A percentile compares a stretch with the other conserved stretches of the same genome.
Evolutionary conservation across 2,113 vertebrate genomes (phyloP).

Genomic region (Leptodactylus fuscus): DNA sequence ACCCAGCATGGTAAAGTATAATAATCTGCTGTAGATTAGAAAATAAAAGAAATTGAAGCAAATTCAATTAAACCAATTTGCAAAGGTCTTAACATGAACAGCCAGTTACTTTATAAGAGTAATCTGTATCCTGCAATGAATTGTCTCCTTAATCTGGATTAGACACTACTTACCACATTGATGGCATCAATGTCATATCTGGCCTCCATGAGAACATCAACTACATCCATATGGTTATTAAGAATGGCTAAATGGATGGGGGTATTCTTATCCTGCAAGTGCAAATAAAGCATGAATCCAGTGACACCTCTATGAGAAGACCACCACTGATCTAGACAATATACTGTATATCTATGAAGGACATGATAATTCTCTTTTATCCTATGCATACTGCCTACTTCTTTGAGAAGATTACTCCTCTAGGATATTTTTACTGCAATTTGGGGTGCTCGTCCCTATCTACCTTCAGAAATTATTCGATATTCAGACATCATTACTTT

Average conservation of each 20-base stretch:
- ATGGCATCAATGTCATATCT: slow-evolving; percentile 75
- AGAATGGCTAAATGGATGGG: slow-evolving; percentile 86
- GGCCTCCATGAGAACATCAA: slow-evolving; percentile 78
- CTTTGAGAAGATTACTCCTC: too few relatives aligned
- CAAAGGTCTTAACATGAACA: too few relatives aligned
- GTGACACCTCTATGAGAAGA: not conserved
- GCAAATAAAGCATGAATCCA: slow-evolving; percentile 52
- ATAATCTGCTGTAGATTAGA: not conserved
- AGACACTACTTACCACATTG: slow-evolving; percentile 76
- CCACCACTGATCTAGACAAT: not conserved
- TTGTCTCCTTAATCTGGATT: not conserved
- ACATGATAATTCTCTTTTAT: too few relatives aligned
- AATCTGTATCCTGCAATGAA: not conserved
- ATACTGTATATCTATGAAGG: too few relatives aligned
- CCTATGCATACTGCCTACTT: too few relatives aligned
- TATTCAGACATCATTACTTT: too few relatives aligned
- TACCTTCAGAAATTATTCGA: too few relatives aligned
- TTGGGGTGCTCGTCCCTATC: too few relatives aligned
- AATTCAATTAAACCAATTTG: too few relatives aligned
- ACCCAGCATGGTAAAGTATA: too few relatives aligned
- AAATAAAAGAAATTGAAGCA: not conserved
- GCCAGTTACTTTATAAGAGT: too few relatives aligned
- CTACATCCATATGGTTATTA: slow-evolving; percentile 74
- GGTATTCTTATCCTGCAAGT: slow-evolving; percentile 77
- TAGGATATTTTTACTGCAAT: too few relatives aligned